Base-by-base conservation (phyloP, 2,797 vertebrate species). In the Anabacerthia variegaticeps region DNA sequence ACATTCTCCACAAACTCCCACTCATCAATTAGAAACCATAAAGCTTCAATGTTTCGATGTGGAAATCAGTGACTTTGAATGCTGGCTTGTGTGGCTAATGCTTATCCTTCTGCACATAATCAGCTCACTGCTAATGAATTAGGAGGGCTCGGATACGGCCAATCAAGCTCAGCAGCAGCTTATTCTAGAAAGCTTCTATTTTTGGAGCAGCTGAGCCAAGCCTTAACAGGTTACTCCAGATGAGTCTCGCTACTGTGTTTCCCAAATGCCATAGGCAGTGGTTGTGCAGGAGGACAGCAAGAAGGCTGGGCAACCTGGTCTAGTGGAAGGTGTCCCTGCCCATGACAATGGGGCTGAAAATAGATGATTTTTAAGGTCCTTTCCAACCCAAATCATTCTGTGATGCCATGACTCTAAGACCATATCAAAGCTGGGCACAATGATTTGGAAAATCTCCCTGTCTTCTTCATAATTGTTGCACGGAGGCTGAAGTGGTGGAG, bases 131-230 rank as follows among this genome's bases (percentile, higher is more conserved):
- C 39, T 91, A 84, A 62, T 72, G 88, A 89, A 39, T 68, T 43
- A 85, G 72, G 92, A 85, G 30, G 85, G 48, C 55, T 93, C 0
- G 0, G 48, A 49, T 76, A 32, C 1, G 48, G 74, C 80, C 32
- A 85, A 5, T 74, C 84, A 56, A 39, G 32, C 82, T 65, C 80
- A 76, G 74, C 74, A 90, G 74, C 0, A 0, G 41, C 52, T 96
- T 89, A 89, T 67, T 93, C 63, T n/a, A 74, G 83, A 88, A 91
- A 87, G 28, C 44, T 88, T 71, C 92, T 95, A 91, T 91, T 93
- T 93, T 91, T 90, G 59, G 74, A 92, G 66, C 44, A 94, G 71
- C 85, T 85, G 77, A 93, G n/a, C 65, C 28, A 27, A 66, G 73
- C 23, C 59, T 82, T 75, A 66, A 54, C 37, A 84, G 52, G 66